Evolutionary conservation across 2,888 invertebrate species (phyloP).

Genomic region (Alitta virens): DNA sequence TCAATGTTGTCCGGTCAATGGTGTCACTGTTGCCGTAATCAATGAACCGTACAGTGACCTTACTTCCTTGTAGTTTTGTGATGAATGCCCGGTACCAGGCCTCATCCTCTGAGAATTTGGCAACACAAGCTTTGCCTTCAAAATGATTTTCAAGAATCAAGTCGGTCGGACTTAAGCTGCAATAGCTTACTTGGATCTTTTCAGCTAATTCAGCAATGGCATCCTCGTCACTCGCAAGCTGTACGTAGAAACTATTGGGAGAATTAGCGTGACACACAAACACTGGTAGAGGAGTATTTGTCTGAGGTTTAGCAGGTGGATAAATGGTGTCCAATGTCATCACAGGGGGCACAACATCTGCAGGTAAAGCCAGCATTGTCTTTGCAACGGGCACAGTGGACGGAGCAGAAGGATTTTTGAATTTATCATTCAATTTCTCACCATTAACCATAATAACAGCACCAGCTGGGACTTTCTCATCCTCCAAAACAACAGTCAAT

Average conservation of each 20-base stretch:
- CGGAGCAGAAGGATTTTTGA: too few relatives aligned
- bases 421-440: too few relatives aligned
- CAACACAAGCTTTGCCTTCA: not conserved
- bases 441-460: too few relatives aligned
- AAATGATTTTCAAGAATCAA: not conserved
- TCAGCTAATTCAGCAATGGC: not conserved
- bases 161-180: not conserved
- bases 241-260: not conserved
- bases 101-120: not conserved
- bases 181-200: not conserved
- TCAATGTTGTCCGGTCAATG: not conserved
- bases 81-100: conserved; percentile 7
- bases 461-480: too few relatives aligned
- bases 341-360: too few relatives aligned
- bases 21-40: conserved; percentile 6
- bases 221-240: not conserved
- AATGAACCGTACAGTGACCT: not conserved
- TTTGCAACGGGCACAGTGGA: too few relatives aligned
- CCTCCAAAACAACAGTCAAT: too few relatives aligned
- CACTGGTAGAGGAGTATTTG: not conserved
- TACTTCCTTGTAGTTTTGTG: not conserved
- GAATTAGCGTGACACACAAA: not conserved
- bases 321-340: not conserved
- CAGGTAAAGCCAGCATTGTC: too few relatives aligned
- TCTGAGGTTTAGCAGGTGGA: not conserved